Base-by-base conservation (phyloP, 1,140 invertebrate genomes). In the Laupala kohalensis region DNA sequence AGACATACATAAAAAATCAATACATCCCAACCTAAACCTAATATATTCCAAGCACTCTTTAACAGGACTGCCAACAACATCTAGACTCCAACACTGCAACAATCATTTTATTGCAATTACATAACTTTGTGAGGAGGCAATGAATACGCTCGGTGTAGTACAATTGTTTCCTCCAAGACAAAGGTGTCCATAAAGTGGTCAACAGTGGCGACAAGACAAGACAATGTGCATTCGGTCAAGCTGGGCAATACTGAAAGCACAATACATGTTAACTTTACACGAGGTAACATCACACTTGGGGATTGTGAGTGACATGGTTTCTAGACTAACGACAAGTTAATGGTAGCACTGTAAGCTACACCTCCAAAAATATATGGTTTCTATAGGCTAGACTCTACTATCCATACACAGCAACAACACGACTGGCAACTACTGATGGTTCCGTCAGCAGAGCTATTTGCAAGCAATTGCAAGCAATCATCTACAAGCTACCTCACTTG, bases 181-280 rank as follows among this genome's bases (percentile, higher is more conserved):
- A 68, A 74, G 72, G 74, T 74, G 74, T 74, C 74, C 74, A 74
- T 74, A 74, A 74, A 73, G 74, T 74, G 73, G 65, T 71, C 64
- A 29, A 71, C 69, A 70, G 69, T 70, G 69, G 69, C 25, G 63
- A 67, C 63, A 28, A 27, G 67, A 74, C 73, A 74, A 65, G 64
- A 69, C 63, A 69, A 25, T 74, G 71, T 74, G 73, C 71, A 74
- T 74, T 74, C 67, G 64, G 69, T 70, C 27, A 69, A 74, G 67
- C 73, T 69, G 66, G 68, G 62, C 27, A 74, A 69, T 72, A 74
- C 73, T 69, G 30, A 74, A 72, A 71, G 69, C 69, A 73, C 25
- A 73, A 73, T 64, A 72, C 70, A 71, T 64, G 67, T 74, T 68
- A 66, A 69, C 37, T 74, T 68, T 30, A 74, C 71, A 74, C 62